Evolutionary conservation across 2,113 vertebrate genomes (phyloP), one percentile per base, ranked within the genome.

Genomic region (Verasper variegatus): DNA sequence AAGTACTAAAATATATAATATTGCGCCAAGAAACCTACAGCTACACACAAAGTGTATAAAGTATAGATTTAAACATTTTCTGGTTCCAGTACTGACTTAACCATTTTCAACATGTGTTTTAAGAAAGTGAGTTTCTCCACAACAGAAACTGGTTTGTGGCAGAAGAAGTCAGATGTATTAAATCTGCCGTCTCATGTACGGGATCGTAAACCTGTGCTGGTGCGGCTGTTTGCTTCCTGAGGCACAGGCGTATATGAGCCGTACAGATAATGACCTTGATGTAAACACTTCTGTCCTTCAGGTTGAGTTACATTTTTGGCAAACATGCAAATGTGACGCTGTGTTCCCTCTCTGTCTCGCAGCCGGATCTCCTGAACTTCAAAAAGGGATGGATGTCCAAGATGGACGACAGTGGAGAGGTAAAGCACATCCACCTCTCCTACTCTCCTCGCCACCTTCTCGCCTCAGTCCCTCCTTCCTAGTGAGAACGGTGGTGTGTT

Each of bases 331-430:
- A 55, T 47, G 21, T 84, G 72, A 86, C 26, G 71, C 31, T 71
- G 40, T 81, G 0, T 51, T 51, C 10, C 8, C 59, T 60, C 57
- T 85, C 51, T 79, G 3, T 54, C 60, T n/a, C 40, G 23, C 88
- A 99, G 97, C 97, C 97, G 0, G 97, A 99, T 87, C 96, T 99
- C 83, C 95, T 99, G 58, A 98, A 98, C 94, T 98, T 99, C 93
- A 99, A 99, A 95, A 98, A 99, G 85, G 97, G 97, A 91, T 99
- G 97, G 97, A 98, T 99, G 97, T 98, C 97, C 2, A 97, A 98
- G 89, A 92, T 97, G 91, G 96, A 96, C 0, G 92, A 95, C 11
- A 91, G 87, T 0, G 96, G 96, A 90, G 97, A 98, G 97, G 97
- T 99, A 94, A 86, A 56, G 66, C 5, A 1, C 6, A 9, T 51